These are phyloP conservation scores for Lordiphosa mommai DNA, from an alignment of 1,140 invertebrate species.

Conservation along the genomic window DNA sequence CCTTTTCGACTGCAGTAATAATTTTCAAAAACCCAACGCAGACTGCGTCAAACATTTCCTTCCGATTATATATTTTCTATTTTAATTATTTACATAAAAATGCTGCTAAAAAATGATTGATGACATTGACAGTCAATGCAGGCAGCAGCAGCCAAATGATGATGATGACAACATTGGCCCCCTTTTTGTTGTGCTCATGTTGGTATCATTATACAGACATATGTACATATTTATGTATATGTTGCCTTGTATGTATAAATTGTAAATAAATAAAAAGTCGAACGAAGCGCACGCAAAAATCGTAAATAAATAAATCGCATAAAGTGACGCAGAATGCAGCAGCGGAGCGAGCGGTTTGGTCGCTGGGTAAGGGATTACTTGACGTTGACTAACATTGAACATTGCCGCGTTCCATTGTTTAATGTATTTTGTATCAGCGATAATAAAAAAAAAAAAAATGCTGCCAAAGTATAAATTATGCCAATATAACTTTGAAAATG, in stretches of 20 bases:
- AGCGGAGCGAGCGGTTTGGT: background rate
- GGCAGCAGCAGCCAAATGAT: slow-evolving; percentile 6
- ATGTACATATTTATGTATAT: slow-evolving; percentile 6
- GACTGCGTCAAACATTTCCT: slow-evolving; percentile 30
- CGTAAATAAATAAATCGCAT: slow-evolving; percentile 46
- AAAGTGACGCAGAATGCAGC: slow-evolving; percentile 43
- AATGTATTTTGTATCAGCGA: slow-evolving; percentile 65
- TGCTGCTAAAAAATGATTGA: slow-evolving; percentile 62
- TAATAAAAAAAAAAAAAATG: slow-evolving; percentile 70
- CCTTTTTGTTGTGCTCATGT: background rate
- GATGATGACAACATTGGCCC: slow-evolving; percentile 25
- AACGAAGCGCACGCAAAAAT: slow-evolving; percentile 46
- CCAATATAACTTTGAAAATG: slow-evolving; percentile 64
- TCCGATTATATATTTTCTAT: slow-evolving; percentile 46
- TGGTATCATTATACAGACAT: slow-evolving; percentile 27
- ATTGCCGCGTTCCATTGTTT: slow-evolving; percentile 61
- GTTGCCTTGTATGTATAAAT: slow-evolving; percentile 44
- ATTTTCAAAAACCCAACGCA: slow-evolving; percentile 5
- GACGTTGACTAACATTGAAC: slow-evolving; percentile 58
- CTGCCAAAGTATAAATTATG: slow-evolving; percentile 76
- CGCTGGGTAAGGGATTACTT: background rate
- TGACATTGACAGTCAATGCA: slow-evolving; percentile 40
- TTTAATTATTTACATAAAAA: slow-evolving; percentile 65
- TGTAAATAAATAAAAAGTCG: slow-evolving; percentile 38
- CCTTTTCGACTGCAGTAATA: slow-evolving; percentile 26